phyloP scores from a whole-genome alignment of 2,113 vertebrate genomes.

The Coptodon bakossiorum region DNA sequence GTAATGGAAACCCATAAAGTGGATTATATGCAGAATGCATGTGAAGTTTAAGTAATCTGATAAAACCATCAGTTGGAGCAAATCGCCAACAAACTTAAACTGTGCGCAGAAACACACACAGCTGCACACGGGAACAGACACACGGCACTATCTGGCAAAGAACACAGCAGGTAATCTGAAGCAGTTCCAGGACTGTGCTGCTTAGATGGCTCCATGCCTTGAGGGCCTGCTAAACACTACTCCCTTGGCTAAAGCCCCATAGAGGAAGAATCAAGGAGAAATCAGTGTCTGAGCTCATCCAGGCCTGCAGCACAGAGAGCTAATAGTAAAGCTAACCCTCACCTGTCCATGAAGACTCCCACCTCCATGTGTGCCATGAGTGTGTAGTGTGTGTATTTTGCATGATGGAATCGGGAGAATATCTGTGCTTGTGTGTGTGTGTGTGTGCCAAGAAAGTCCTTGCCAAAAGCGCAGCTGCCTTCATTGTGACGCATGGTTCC shows the following conservation, averaged over 20 bases:
- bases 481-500: constrained; percentile 65
- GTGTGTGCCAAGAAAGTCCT: constrained; percentile 62
- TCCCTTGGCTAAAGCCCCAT: constrained; percentile 67
- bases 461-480: constrained; percentile 77
- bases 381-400: not conserved
- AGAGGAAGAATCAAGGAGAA: constrained; percentile 53
- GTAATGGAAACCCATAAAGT: constrained; percentile 1
- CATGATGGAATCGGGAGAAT: not conserved
- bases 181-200: constrained; percentile 64
- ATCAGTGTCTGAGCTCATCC: constrained; percentile 71
- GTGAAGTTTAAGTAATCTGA: constrained; percentile 1
- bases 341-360: constrained; percentile 47
- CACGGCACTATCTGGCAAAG: constrained; percentile 28
- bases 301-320: constrained; percentile 74
- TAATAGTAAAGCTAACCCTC: constrained; percentile 70
- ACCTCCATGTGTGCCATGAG: constrained; percentile 23
- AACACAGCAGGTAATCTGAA: constrained; percentile 72
- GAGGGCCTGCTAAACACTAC: constrained; percentile 72
- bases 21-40: not conserved
- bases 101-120: not conserved
- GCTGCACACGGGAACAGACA: not conserved
- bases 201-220: constrained; percentile 71
- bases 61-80: not conserved
- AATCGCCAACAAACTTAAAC: constrained; percentile 1
- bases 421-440: constrained; percentile 21